Conservation (phyloP, 2,888 invertebrate genomes). For the Microdon myrmicae region DNA sequence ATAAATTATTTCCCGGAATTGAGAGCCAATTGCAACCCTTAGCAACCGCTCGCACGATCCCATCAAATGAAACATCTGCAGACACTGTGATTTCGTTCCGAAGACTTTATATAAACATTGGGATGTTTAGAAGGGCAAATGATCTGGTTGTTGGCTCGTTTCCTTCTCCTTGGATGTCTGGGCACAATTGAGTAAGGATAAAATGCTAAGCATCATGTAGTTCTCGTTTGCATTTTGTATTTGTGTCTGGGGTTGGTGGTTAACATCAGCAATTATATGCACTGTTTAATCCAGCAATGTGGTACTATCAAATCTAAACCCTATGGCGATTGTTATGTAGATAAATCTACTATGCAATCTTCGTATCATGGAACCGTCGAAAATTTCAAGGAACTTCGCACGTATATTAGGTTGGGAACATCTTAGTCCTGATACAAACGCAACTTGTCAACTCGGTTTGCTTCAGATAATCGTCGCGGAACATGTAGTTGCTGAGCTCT, state of each 20-base stretch:
- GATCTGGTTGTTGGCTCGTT: no score
- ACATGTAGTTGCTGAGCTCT: conserved; percentile 91
- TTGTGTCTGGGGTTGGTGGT: conserved; percentile 79
- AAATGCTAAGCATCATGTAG: conserved; percentile 83
- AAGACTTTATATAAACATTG: no score
- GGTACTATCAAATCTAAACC: conserved; percentile 97
- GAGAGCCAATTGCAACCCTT: no score
- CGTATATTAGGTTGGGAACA: conserved; percentile 90
- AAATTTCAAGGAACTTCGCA: conserved; percentile 93
- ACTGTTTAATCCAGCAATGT: conserved; percentile 98
- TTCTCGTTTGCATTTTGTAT: conserved; percentile 84
- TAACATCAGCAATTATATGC: conserved; percentile 86
- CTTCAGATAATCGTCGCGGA: conserved; percentile 88
- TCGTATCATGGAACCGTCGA: conserved; percentile 87
- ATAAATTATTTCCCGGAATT: no score
- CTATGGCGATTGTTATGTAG: conserved; percentile 93
- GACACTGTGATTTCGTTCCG: no score
- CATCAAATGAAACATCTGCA: no score
- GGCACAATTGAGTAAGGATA: conserved; percentile 82
- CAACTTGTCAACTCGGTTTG: conserved; percentile 89
- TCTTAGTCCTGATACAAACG: conserved; percentile 90
- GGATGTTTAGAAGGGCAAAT: no score
- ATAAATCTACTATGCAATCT: conserved; percentile 87
- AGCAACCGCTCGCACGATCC: no score
- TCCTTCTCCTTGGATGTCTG: conserved; percentile 79